Percentiles rank a stretch among this genome's conserved stretches.
phyloP scores from a whole-genome alignment of 2,113 vertebrate species.

The Tylochromis polylepis region DNA sequence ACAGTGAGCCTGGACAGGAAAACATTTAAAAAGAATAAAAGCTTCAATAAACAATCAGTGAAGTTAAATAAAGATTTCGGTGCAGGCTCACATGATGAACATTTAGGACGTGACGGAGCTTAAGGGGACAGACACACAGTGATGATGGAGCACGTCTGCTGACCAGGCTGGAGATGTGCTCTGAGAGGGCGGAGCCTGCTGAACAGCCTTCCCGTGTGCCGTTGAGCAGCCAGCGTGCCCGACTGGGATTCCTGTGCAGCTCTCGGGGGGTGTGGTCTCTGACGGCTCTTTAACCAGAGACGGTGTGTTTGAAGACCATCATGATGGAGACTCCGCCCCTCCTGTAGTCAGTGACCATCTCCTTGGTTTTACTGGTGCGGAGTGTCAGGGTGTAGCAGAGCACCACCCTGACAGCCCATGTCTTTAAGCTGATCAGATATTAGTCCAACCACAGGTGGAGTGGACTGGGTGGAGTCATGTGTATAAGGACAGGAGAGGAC shows the following conservation, averaged over 20 bases:
- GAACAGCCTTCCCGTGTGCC: not conserved
- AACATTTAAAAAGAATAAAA: not conserved
- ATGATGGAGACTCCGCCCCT: not conserved
- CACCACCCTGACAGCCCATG: not conserved
- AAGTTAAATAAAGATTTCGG: not conserved
- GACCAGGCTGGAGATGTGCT: not conserved
- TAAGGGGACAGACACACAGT: not conserved
- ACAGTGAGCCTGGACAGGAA: no score
- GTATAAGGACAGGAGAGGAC: not conserved
- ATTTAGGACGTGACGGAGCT: not conserved
- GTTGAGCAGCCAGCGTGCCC: not conserved
- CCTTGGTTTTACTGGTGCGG: not conserved
- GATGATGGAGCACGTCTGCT: not conserved
- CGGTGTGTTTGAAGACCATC: not conserved
- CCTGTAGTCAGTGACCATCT: not conserved
- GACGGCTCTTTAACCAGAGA: not conserved
- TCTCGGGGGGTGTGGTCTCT: not conserved
- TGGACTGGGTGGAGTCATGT: not conserved
- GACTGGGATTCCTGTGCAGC: not conserved
- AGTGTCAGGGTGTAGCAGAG: not conserved
- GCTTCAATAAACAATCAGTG: not conserved
- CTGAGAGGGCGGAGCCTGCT: not conserved
- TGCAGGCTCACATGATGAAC: rapidly evolving
- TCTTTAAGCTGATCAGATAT: not conserved
- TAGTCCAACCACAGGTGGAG: not conserved